These are phyloP conservation scores for Umimayanthus chanpuru DNA, from an alignment of 92 coral and sea anemone species.

Conservation along the genomic window DNA sequence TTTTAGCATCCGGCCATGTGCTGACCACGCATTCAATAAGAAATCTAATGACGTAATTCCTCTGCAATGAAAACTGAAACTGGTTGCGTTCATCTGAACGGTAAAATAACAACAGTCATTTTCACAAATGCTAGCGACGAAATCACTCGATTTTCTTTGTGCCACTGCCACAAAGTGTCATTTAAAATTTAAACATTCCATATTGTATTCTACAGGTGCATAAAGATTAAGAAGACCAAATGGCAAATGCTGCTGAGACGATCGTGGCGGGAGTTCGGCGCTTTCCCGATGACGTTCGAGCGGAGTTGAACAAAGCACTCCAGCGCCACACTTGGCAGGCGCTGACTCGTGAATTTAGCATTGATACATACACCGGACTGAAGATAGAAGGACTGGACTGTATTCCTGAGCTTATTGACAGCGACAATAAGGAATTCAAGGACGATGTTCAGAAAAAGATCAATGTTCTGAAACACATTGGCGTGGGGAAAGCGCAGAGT, in stretches of 20 bases:
- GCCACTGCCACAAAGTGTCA: neutral
- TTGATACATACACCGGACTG: constrained; percentile 44
- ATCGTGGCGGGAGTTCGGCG: constrained; percentile 34
- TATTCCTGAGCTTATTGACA: constrained; percentile 42
- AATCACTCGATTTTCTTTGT: too few relatives aligned
- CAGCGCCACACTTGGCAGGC: constrained; percentile 44
- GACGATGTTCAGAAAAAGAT: constrained; percentile 36
- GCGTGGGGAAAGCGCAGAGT: constrained; percentile 38
- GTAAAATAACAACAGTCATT: too few relatives aligned
- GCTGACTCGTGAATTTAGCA: constrained; percentile 49
- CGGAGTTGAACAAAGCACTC: constrained; percentile 38
- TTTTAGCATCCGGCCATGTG: too few relatives aligned
- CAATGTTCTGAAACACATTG: neutral
- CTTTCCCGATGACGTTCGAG: constrained; percentile 49
- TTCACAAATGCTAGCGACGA: too few relatives aligned
- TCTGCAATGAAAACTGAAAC: too few relatives aligned
- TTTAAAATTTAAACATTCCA: neutral
- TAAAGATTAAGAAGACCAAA: neutral
- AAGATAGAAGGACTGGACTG: constrained; percentile 27
- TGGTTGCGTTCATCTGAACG: too few relatives aligned
- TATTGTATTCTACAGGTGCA: too few relatives aligned
- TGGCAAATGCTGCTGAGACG: neutral
- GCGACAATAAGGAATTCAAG: constrained; percentile 9
- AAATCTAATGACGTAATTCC: too few relatives aligned
- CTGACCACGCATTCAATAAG: too few relatives aligned